These are phyloP conservation scores for Pedetes capensis DNA, from an alignment of 2,113 vertebrate species.

Conservation along the genomic window DNA sequence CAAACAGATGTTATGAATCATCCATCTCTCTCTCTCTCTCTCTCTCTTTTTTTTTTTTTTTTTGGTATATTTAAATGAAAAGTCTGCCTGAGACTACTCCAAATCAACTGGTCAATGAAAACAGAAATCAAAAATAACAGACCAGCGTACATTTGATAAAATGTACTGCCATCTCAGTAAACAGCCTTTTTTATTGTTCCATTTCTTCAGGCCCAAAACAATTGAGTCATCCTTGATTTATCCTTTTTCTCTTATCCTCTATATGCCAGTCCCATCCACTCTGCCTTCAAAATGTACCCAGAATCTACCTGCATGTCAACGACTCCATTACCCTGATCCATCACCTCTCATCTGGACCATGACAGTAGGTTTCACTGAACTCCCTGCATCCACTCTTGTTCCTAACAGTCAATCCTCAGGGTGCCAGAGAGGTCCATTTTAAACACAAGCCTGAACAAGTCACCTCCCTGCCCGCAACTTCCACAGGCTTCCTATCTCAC, in stretches of 20 bases:
- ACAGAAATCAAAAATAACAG: constrained; percentile 39
- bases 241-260: neutral
- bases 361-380: neutral
- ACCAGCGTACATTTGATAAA: neutral
- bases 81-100: constrained; percentile 8
- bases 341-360: neutral
- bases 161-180: neutral
- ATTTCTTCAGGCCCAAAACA: constrained; percentile 36
- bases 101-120: constrained; percentile 43
- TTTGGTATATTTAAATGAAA: constrained; percentile 9
- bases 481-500: neutral
- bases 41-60: neutral
- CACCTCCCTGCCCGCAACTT: neutral
- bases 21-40: neutral
- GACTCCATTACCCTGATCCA: neutral
- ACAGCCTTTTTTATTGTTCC: constrained; percentile 6
- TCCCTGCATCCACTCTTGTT: neutral
- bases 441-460: constrained; percentile 27
- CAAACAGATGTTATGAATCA: constrained; percentile 44
- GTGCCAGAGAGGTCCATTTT: neutral
- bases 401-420: neutral
- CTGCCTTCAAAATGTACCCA: neutral
- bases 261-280: neutral
- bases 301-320: neutral
- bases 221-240: neutral